A percentile compares a stretch with the other conserved stretches of the same genome.
Evolutionary conservation across 64 coral and sea anemone species (phyloP).

Genomic region (Orbicella faveolata): DNA sequence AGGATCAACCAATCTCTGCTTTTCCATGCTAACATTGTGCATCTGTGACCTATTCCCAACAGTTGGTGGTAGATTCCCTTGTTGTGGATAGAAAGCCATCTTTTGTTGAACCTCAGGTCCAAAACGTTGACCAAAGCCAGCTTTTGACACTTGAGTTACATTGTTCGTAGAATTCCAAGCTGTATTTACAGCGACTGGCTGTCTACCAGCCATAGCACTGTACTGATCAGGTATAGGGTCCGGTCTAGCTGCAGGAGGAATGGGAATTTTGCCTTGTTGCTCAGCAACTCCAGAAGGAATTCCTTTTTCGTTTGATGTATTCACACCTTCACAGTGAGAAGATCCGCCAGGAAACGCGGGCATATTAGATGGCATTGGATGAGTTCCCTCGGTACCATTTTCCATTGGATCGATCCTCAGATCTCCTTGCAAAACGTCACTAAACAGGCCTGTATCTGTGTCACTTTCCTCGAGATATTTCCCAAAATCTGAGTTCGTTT

Average conservation of each 20-base stretch:
- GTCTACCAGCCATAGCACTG: neutral
- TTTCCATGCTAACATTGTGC: neutral
- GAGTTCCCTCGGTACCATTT: slow-evolving; percentile 28
- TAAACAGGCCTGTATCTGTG: slow-evolving; percentile 72
- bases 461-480: slow-evolving; percentile 74
- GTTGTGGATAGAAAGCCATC: neutral
- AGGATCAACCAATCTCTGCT: neutral
- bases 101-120: neutral
- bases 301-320: neutral
- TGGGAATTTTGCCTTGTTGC: slow-evolving; percentile 37
- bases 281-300: neutral
- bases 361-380: neutral
- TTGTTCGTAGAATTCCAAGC: slow-evolving; percentile 8
- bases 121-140: neutral
- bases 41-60: neutral
- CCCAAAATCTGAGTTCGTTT: slow-evolving; percentile 77
- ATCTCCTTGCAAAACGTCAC: slow-evolving; percentile 67
- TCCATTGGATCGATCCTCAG: slow-evolving; percentile 65
- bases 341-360: neutral
- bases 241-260: slow-evolving; percentile 22
- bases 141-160: neutral
- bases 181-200: slow-evolving; percentile 3
- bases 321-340: neutral
- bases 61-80: neutral
- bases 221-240: neutral